These are phyloP conservation scores for Philhelius pedissequus DNA, from an alignment of 2,888 invertebrate species.

Conservation along the genomic window DNA sequence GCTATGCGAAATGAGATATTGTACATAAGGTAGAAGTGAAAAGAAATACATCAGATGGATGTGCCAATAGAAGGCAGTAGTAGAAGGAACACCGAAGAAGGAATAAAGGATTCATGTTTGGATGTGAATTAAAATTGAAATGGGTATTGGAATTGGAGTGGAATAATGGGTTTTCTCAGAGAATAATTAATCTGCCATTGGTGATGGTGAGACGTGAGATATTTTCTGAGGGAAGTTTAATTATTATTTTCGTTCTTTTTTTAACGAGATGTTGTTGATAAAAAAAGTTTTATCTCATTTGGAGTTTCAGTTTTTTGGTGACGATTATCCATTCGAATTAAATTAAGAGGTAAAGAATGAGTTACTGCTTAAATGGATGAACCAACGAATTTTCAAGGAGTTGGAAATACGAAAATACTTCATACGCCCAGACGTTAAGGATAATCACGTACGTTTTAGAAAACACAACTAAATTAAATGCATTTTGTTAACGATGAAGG, in stretches of 20 bases:
- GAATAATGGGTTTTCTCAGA: constrained; percentile 59
- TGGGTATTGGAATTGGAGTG: constrained; percentile 61
- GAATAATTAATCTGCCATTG: constrained; percentile 58
- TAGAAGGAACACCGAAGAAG: background rate
- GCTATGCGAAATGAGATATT: background rate
- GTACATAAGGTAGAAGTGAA: background rate
- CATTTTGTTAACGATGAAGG: too few relatives aligned
- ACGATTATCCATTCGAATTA: too few relatives aligned
- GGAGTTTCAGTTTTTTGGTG: too few relatives aligned
- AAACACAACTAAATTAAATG: too few relatives aligned
- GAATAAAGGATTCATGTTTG: constrained; percentile 52
- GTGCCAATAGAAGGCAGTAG: background rate
- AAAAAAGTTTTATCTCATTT: too few relatives aligned
- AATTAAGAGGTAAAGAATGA: too few relatives aligned
- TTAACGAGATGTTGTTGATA: background rate
- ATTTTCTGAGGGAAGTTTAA: background rate
- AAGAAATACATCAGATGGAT: background rate
- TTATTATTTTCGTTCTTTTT: background rate
- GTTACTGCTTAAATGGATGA: too few relatives aligned
- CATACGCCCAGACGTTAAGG: too few relatives aligned
- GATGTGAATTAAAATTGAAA: constrained; percentile 46
- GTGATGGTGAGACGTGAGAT: too few relatives aligned
- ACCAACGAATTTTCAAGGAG: too few relatives aligned
- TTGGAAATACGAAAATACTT: too few relatives aligned
- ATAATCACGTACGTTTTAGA: too few relatives aligned